These are phyloP conservation scores for Aplodontia rufa DNA, from an alignment of 2,113 vertebrate species.

Conservation along the genomic window DNA sequence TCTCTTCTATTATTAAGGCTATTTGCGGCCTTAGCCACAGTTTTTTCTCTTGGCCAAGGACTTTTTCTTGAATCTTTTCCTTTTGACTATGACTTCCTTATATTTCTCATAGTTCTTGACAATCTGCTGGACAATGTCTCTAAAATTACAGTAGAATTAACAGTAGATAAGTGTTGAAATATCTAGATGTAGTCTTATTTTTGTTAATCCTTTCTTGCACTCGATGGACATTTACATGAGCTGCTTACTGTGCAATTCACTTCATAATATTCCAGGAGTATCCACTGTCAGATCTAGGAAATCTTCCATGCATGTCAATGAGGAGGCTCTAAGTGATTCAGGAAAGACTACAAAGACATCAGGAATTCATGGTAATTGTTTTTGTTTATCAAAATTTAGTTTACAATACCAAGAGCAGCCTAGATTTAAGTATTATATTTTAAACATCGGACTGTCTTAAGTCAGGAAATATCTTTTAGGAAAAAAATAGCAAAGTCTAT, in stretches of 20 bases:
- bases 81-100: neutral
- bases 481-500: neutral
- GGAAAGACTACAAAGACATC: neutral
- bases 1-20: neutral
- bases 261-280: neutral
- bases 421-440: neutral
- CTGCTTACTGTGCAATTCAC: neutral
- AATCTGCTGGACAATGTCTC: neutral
- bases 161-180: neutral
- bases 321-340: neutral
- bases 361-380: neutral
- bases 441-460: neutral
- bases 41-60: neutral
- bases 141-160: neutral
- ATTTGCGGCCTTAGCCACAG: neutral
- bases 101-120: neutral
- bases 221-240: neutral
- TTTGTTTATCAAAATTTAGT: neutral
- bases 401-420: neutral
- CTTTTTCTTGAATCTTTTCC: neutral
- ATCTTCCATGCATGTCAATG: neutral
- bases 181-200: neutral
- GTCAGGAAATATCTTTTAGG: neutral
- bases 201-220: neutral
- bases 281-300: neutral